Evolutionary conservation across 2,113 vertebrate species (phyloP).

Genomic region (Carettochelys insculpta): DNA sequence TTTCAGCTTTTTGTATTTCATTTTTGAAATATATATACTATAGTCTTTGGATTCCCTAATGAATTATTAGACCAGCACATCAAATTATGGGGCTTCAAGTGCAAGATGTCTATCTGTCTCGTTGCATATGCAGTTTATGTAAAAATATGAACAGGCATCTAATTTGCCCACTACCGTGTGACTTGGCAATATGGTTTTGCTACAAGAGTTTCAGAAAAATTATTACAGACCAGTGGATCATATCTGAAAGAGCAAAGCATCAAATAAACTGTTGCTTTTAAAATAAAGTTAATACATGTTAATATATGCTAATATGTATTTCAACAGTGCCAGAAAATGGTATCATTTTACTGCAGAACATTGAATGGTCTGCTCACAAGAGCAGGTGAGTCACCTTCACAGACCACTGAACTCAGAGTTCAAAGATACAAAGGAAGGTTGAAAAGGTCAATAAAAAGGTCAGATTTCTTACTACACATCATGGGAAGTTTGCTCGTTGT

Average conservation of each 20-base stretch:
- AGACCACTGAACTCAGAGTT: not conserved
- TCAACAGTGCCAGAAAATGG: not conserved
- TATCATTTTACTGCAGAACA: not conserved
- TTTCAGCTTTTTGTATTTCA: constrained; percentile 13
- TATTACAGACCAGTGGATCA: constrained; percentile 52
- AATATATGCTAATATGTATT: constrained; percentile 53
- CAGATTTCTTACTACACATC: not conserved
- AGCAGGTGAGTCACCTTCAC: not conserved
- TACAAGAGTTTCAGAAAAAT: constrained; percentile 50
- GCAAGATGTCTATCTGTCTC: constrained; percentile 17
- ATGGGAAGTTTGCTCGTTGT: not conserved
- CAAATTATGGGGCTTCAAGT: constrained; percentile 44
- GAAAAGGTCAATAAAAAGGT: not conserved
- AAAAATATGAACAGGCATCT: constrained; percentile 53
- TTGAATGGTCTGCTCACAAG: constrained; percentile 11
- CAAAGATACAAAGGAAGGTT: not conserved
- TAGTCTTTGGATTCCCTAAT: constrained; percentile 20
- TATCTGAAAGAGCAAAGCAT: constrained; percentile 48
- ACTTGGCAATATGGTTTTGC: constrained; percentile 39
- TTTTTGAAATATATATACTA: constrained; percentile 36
- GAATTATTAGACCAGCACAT: constrained; percentile 42
- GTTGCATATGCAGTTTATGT: constrained; percentile 67
- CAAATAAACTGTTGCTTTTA: constrained; percentile 50
- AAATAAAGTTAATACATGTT: constrained; percentile 65
- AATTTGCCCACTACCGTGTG: constrained; percentile 58